Conservation (phyloP, 2,797 vertebrate species). For the Pseudochaenichthys georgianus region DNA sequence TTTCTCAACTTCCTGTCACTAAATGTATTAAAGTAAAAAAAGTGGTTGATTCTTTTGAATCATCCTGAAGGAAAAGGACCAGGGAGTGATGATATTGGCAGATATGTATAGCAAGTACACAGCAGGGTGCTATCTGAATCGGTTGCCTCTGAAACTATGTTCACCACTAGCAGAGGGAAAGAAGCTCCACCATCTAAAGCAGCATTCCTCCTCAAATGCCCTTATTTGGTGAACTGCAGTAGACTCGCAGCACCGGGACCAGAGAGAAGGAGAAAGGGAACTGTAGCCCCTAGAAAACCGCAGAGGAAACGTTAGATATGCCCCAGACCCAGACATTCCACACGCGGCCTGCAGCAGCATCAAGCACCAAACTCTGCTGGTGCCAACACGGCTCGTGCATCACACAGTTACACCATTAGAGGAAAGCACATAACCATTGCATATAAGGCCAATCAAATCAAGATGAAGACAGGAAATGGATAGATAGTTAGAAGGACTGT, state of each 20-base stretch:
- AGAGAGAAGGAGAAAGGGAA: constrained; percentile 71
- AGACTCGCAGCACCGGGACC: constrained; percentile 66
- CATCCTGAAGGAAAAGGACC: constrained; percentile 15
- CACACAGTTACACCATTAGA: constrained; percentile 8
- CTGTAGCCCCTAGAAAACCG: constrained; percentile 76
- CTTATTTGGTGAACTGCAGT: constrained; percentile 88
- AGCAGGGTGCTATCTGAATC: constrained; percentile 60
- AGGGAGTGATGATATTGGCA: constrained; percentile 34
- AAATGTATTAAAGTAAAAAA: neutral
- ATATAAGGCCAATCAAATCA: neutral
- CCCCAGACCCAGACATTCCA: constrained; percentile 84
- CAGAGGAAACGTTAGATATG: constrained; percentile 82
- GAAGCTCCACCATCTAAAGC: constrained; percentile 78
- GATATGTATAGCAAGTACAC: constrained; percentile 50
- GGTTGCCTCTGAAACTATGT: constrained; percentile 71
- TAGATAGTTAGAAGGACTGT: constrained; percentile 1
- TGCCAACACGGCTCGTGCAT: constrained; percentile 20
- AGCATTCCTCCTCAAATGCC: constrained; percentile 84
- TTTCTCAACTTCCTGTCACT: neutral
- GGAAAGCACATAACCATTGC: neutral
- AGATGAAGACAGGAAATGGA: constrained; percentile 7
- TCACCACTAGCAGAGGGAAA: constrained; percentile 70
- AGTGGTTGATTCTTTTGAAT: constrained; percentile 12
- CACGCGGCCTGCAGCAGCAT: constrained; percentile 55
- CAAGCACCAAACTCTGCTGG: constrained; percentile 59